Conservation (phyloP, 1,140 invertebrate species). For the Temnothorax curvispinosus region DNA sequence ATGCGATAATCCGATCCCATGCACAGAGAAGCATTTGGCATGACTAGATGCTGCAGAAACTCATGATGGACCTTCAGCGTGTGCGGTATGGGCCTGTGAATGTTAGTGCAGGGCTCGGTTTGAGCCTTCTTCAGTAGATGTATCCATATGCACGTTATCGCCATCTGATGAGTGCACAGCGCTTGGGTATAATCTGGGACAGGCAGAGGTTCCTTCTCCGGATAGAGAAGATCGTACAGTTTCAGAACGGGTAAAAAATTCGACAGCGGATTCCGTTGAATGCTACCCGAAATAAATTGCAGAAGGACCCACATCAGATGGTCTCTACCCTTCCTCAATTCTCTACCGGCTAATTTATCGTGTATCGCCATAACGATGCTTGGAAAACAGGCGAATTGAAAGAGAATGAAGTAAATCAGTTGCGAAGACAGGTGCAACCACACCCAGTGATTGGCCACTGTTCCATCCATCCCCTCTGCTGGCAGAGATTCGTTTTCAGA, state of each 20-base stretch:
- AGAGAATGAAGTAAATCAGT: constrained; percentile 97
- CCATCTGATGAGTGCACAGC: constrained; percentile 96
- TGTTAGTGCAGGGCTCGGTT: constrained; percentile 90
- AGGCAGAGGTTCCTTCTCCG: constrained; percentile 95
- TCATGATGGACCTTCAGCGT: constrained; percentile 94
- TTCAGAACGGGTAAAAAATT: constrained; percentile 97
- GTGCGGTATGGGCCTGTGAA: constrained; percentile 92
- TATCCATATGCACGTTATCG: constrained; percentile 98
- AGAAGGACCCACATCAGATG: constrained; percentile 99
- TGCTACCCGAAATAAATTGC: constrained; percentile 98
- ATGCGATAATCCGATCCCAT: constrained; percentile 95
- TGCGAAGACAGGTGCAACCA: constrained; percentile 98
- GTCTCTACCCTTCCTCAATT: constrained; percentile 95
- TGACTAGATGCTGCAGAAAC: constrained; percentile 94
- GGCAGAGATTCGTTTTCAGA: constrained; percentile 90
- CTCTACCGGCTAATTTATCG: constrained; percentile 93
- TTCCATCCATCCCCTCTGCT: constrained; percentile 88
- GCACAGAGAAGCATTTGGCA: constrained; percentile 89
- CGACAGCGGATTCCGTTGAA: constrained; percentile 96
- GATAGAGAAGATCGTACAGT: constrained; percentile 96
- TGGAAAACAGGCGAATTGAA: constrained; percentile 97
- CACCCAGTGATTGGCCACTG: constrained; percentile 91
- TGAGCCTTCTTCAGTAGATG: constrained; percentile 97
- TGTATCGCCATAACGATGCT: constrained; percentile 96
- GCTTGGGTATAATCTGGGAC: constrained; percentile 95